Evolutionary conservation across 2,797 vertebrate species (phyloP), one percentile per base, ranked within the genome.

Genomic region (Pseudochaenichthys georgianus): DNA sequence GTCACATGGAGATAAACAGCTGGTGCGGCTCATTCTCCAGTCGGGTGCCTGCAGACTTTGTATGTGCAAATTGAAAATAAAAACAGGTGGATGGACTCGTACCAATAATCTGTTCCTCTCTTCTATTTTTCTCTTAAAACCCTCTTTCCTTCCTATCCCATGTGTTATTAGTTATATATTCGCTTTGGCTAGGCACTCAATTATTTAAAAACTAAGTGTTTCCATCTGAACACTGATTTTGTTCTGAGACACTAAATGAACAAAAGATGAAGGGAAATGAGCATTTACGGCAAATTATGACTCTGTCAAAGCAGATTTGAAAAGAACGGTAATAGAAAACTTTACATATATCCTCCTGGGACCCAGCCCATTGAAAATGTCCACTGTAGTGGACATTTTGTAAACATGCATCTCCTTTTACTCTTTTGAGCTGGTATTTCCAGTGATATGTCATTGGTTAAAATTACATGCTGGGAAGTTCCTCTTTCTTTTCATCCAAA

Each of bases 191-290:
- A 3, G 7, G 9, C 21, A 46, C 3, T 5, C 38, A 13, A 52
- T 41, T 59, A 1, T 64, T 66, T n/a, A 1, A 38, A 43, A 34
- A 48, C 3, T 1, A 4, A 51, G 8, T 48, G n/a, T 65, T 79
- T 59, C 38, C 34, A 54, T 23, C 23, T 19, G 17, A 48, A 55
- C 4, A 2, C 9, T 13, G 13, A 1, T 23, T 66, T 66, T 67
- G 16, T 45, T 63, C 50, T 67, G n/a, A 59, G 55, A 54, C 8
- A 11, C 8, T 41, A 47, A 67, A 74, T 53, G 13, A 66, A 38
- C 9, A 50, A 66, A 60, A 75, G 7, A 55, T 38, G n/a, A 19
- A 69, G 70, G 28, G 48, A 53, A 65, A 77, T 42, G 1, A 55
- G 23, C 13, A 13, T 53, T 38, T 54, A 28, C 23, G 17, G 54